These are phyloP conservation scores for Danaus plexippus DNA, from an alignment of 1,140 invertebrate genomes.

Conservation along the genomic window DNA sequence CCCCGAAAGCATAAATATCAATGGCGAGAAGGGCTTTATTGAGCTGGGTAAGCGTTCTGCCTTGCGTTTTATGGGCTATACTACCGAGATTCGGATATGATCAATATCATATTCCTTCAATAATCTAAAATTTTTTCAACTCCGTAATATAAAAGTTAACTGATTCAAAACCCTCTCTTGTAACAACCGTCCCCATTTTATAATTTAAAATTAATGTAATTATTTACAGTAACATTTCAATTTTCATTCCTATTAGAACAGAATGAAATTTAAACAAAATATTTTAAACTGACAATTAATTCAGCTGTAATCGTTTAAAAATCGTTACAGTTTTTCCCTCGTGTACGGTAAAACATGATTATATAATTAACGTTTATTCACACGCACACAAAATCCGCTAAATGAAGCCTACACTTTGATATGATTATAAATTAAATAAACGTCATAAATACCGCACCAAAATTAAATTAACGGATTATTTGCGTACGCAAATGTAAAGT, in stretches of 20 bases:
- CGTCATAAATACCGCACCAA: constrained; percentile 55
- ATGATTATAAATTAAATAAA: constrained; percentile 68
- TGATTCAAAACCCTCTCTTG: no score
- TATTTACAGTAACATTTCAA: no score
- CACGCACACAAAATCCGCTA: constrained; percentile 56
- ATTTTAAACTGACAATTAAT: constrained; percentile 36
- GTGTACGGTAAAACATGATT: constrained; percentile 54
- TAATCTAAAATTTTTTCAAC: not conserved
- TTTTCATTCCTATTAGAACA: no score
- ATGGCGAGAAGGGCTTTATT: constrained; percentile 38
- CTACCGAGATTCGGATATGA: constrained; percentile 38
- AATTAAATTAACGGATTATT: constrained; percentile 68
- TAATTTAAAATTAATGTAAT: no score
- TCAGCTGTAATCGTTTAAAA: constrained; percentile 43
- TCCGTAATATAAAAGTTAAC: no score
- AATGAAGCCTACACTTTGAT: constrained; percentile 62
- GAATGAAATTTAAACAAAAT: no score
- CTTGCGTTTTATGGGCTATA: constrained; percentile 47
- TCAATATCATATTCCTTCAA: constrained; percentile 37
- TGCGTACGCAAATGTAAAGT: constrained; percentile 63
- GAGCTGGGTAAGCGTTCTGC: constrained; percentile 31
- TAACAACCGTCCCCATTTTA: no score
- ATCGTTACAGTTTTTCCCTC: constrained; percentile 53
- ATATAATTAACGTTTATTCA: constrained; percentile 58
- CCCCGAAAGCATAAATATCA: constrained; percentile 56